Conservation (phyloP, 2,888 invertebrate genomes). For the Orchesella flavescens region DNA sequence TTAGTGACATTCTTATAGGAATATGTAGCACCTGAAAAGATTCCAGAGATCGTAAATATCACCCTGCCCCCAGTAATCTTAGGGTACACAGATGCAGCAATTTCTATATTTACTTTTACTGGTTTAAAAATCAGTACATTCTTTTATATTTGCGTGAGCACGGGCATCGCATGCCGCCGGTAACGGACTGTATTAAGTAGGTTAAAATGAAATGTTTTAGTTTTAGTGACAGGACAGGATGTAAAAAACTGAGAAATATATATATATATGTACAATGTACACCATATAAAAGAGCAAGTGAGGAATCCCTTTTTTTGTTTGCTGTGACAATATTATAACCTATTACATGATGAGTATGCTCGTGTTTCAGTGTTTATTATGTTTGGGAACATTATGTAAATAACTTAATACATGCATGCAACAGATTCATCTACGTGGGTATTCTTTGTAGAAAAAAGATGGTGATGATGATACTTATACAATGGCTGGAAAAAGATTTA, state of each 20-base stretch:
- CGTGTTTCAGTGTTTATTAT: background rate
- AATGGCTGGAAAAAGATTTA: constrained; percentile 32
- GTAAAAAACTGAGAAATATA: background rate
- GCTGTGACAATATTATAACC: background rate
- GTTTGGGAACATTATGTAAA: background rate
- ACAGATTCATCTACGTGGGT: too few relatives aligned
- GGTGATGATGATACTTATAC: background rate
- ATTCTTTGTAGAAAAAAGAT: background rate
- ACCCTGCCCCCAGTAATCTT: too few relatives aligned
- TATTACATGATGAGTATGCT: constrained; percentile 1
- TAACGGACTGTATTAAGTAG: background rate
- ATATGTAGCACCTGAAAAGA: too few relatives aligned
- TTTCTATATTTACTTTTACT: constrained; percentile 5
- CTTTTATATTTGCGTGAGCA: too few relatives aligned
- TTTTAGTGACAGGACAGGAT: background rate
- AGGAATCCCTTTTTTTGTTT: constrained; percentile 1
- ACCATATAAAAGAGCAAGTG: background rate
- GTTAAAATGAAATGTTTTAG: background rate
- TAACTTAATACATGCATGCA: background rate
- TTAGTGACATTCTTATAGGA: too few relatives aligned
- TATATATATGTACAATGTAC: too few relatives aligned
- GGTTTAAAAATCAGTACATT: background rate
- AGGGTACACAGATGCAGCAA: too few relatives aligned
- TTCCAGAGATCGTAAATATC: too few relatives aligned
- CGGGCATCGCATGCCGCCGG: too few relatives aligned